A percentile compares a stretch with the other conserved stretches of the same genome.
These are phyloP conservation scores for Neomonachus schauinslandi DNA, from an alignment of 2,113 vertebrate species.

Conservation along the genomic window DNA sequence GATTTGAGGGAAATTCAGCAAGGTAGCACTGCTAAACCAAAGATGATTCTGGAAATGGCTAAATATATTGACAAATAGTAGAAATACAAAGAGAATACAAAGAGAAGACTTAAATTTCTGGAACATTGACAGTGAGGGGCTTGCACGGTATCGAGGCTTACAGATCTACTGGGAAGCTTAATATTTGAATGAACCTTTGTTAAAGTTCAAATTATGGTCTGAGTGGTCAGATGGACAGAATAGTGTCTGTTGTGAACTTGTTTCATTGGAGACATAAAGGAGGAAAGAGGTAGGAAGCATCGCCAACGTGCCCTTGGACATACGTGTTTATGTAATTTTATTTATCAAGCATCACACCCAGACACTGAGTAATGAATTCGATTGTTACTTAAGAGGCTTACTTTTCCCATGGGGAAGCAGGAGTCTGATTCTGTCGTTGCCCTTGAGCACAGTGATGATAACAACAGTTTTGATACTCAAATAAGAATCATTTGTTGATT, in stretches of 20 bases:
- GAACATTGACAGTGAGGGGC: background rate
- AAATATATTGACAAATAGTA: background rate
- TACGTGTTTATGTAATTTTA: background rate
- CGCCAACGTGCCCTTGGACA: background rate
- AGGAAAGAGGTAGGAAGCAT: background rate
- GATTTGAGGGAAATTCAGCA: background rate
- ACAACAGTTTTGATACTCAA: background rate
- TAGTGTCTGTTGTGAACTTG: background rate
- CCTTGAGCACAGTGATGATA: background rate
- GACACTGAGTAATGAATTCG: background rate
- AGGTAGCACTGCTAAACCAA: background rate
- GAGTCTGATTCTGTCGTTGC: background rate
- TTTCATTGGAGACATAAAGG: background rate
- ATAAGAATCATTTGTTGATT: background rate
- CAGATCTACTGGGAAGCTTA: background rate
- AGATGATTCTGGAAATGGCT: background rate
- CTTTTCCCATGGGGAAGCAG: background rate
- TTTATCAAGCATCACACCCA: background rate
- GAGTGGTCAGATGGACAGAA: background rate
- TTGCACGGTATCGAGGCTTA: background rate
- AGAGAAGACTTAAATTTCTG: background rate
- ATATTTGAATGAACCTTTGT: background rate
- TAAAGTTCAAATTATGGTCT: background rate
- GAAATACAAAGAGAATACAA: background rate
- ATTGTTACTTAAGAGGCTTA: background rate